phyloP scores from a whole-genome alignment of 2,113 vertebrate genomes.

The Ciconia boyciana region DNA sequence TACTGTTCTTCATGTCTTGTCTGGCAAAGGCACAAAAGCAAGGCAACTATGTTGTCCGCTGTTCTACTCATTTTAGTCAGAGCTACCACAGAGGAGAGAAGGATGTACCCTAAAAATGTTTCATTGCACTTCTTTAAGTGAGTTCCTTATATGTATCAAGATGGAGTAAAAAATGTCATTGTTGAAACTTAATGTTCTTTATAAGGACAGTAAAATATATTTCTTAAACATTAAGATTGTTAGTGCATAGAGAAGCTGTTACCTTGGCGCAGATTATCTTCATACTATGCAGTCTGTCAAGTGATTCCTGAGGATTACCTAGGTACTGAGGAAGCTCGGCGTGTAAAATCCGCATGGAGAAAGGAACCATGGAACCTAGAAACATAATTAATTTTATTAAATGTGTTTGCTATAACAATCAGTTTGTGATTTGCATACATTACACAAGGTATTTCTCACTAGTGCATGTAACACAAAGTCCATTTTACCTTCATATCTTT shows the following conservation, averaged over 20 bases:
- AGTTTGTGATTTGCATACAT: not conserved
- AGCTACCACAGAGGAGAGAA: not conserved
- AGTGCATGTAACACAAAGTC: not conserved
- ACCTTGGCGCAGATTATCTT: conserved; percentile 89
- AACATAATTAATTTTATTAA: not conserved
- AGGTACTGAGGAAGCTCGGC: conserved; percentile 95
- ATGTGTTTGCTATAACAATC: not conserved
- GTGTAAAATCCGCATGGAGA: conserved; percentile 94
- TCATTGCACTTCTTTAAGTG: not conserved
- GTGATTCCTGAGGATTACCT: conserved; percentile 89
- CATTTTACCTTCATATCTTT: not conserved
- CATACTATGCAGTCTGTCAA: conserved; percentile 91
- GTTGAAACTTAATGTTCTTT: not conserved
- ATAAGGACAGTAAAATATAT: not conserved
- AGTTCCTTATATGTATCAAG: not conserved
- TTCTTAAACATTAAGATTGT: not conserved
- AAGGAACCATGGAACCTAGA: conserved; percentile 96
- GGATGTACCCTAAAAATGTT: not conserved
- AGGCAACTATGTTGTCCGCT: not conserved
- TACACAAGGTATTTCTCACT: not conserved
- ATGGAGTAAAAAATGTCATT: not conserved
- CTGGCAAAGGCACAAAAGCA: not conserved
- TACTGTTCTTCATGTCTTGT: not conserved
- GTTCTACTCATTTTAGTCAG: not conserved
- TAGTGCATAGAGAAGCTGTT: not conserved